phyloP scores from a whole-genome alignment of 1,140 invertebrate genomes.

The Drosophila kurseongensis region DNA sequence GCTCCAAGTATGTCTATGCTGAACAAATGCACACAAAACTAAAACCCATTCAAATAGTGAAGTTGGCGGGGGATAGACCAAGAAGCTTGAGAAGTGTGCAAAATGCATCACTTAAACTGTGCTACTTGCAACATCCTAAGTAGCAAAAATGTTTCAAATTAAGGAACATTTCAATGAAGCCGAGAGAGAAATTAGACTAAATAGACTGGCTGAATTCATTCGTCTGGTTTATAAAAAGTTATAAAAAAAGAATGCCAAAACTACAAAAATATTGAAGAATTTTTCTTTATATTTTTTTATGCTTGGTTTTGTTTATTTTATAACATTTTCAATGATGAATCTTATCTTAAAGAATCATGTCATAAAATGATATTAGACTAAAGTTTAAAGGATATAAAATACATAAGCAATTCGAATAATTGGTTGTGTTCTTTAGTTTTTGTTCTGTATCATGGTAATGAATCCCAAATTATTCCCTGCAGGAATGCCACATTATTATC shows the following conservation, averaged over 20 bases:
- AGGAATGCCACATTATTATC: not conserved
- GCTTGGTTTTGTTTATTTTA: no score
- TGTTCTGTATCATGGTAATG: no score
- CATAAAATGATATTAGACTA: no score
- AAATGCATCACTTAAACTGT: constrained; percentile 35
- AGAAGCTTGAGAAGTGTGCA: constrained; percentile 9
- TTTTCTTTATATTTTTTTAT: no score
- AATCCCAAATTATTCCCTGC: not conserved
- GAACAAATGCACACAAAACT: constrained; percentile 34
- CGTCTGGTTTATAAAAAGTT: not conserved
- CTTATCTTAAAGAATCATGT: no score
- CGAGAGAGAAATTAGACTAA: not conserved
- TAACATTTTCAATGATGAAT: no score
- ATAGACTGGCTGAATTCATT: not conserved
- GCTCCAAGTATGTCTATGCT: constrained; percentile 25
- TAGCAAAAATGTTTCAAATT: constrained; percentile 2
- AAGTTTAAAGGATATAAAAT: no score
- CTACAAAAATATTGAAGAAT: not conserved
- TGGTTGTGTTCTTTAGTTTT: no score
- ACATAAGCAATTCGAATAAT: no score
- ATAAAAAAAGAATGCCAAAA: not conserved
- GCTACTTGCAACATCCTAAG: constrained; percentile 13
- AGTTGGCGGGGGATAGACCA: constrained; percentile 4
- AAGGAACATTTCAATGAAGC: not conserved
- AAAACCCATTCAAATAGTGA: constrained; percentile 42